phyloP scores from a whole-genome alignment of 2,113 vertebrate species.

The Otocyon megalotis region DNA sequence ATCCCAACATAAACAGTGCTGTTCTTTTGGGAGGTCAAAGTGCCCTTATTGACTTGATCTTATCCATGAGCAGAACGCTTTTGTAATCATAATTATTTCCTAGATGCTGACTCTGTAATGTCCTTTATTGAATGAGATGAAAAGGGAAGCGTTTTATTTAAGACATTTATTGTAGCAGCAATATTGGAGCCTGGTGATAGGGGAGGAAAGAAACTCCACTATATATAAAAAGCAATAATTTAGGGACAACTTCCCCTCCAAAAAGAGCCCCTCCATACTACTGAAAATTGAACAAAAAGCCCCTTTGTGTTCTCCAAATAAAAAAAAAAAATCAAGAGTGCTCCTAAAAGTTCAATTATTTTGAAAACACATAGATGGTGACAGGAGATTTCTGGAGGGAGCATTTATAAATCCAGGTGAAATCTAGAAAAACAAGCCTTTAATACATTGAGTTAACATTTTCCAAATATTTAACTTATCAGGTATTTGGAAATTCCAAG shows the following conservation, averaged over 20 bases:
- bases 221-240: background rate
- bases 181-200: background rate
- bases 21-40: background rate
- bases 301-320: background rate
- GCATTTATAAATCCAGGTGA: background rate
- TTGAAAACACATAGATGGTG: background rate
- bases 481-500: slow-evolving; percentile 52
- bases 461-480: slow-evolving; percentile 51
- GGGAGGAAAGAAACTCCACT: background rate
- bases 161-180: background rate
- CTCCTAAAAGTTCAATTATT: background rate
- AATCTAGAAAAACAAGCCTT: slow-evolving; percentile 41
- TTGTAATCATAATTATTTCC: slow-evolving; percentile 29
- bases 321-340: slow-evolving; percentile 38
- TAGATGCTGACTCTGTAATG: background rate
- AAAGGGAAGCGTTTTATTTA: slow-evolving; percentile 30
- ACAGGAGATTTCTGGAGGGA: background rate
- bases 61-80: background rate
- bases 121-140: background rate
- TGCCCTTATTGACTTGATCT: background rate
- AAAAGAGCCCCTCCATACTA: background rate
- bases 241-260: background rate
- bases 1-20: background rate
- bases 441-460: slow-evolving; percentile 34
- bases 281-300: background rate